phyloP scores from a whole-genome alignment of 2,888 invertebrate genomes.

The Eupithecia dodoneata region DNA sequence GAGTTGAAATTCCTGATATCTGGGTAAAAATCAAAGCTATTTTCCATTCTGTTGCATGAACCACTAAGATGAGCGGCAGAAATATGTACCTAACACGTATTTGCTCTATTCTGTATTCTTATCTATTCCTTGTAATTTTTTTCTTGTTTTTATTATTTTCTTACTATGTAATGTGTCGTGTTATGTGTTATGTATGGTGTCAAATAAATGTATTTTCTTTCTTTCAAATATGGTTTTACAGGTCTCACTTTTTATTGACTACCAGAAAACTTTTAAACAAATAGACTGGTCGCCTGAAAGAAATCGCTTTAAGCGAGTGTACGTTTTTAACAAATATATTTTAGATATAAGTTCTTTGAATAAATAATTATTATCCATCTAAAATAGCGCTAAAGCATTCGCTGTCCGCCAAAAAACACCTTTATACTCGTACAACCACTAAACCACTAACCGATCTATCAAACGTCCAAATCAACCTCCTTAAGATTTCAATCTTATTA shows the following conservation, averaged over 20 bases:
- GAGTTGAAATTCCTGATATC: not conserved
- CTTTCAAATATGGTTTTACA: not conserved
- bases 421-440: not conserved
- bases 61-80: not conserved
- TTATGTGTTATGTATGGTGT: no score
- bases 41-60: not conserved
- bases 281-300: no score
- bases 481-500: not conserved
- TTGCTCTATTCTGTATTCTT: no score
- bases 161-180: no score
- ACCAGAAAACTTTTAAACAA: not conserved
- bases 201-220: no score
- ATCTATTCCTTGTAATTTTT: no score
- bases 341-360: no score
- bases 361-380: no score
- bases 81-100: no score
- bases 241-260: not conserved
- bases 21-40: not conserved
- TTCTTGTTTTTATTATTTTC: no score
- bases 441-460: not conserved
- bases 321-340: no score
- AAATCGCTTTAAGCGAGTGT: no score
- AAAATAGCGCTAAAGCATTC: not conserved
- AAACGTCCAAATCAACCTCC: not conserved
- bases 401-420: not conserved